phyloP scores from a whole-genome alignment of 2,888 invertebrate genomes.

The Epinotia ramella region DNA sequence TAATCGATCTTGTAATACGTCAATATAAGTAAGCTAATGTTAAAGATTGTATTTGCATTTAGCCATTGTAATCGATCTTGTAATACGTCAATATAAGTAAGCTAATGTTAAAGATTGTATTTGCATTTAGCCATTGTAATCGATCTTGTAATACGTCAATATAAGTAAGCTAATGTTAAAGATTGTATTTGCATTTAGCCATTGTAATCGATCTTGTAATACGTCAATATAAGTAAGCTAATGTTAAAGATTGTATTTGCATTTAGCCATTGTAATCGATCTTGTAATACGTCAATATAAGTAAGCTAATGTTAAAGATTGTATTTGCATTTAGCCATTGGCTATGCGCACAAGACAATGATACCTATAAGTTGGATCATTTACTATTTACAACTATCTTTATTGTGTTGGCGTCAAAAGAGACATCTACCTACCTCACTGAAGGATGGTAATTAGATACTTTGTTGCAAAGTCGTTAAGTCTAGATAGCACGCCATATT shows the following conservation, averaged over 20 bases:
- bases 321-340: slow-evolving; percentile 63
- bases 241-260: neutral
- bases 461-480: slow-evolving; percentile 33
- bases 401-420: slow-evolving; percentile 56
- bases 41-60: slow-evolving; percentile 6
- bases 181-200: slow-evolving; percentile 14
- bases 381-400: slow-evolving; percentile 57
- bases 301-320: slow-evolving; percentile 54
- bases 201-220: slow-evolving; percentile 1
- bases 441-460: neutral
- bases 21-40: slow-evolving; percentile 49
- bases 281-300: slow-evolving; percentile 48
- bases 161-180: slow-evolving; percentile 47
- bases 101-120: neutral
- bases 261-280: slow-evolving; percentile 9
- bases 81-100: slow-evolving; percentile 50
- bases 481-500: too few species aligned
- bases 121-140: slow-evolving; percentile 7
- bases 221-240: slow-evolving; percentile 49
- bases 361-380: slow-evolving; percentile 53
- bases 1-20: slow-evolving; percentile 5
- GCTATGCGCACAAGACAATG: slow-evolving; percentile 63
- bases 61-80: neutral
- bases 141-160: slow-evolving; percentile 32
- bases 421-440: slow-evolving; percentile 8